Evolutionary conservation across 92 coral and sea anemone species (phyloP).

Genomic region (Palythoa heliodiscus): DNA sequence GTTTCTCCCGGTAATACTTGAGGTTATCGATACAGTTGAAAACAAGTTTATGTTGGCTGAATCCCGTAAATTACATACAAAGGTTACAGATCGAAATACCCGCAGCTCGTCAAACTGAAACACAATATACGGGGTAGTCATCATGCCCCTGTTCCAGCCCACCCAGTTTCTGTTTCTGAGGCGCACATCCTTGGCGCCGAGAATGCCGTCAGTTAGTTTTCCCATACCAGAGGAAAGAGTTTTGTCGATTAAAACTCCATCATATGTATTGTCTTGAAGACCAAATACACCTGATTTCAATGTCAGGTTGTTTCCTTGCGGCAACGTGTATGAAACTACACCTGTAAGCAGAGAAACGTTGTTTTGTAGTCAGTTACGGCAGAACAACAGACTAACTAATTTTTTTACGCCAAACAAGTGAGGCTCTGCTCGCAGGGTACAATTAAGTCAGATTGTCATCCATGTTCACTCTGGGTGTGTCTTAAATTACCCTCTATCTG

Average conservation of each 20-base stretch:
- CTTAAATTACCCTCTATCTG: no score
- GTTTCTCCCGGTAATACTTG: conserved; percentile 49
- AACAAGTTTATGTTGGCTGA: conserved; percentile 56
- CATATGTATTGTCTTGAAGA: conserved; percentile 65
- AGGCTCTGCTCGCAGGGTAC: no score
- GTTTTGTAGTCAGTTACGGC: neutral
- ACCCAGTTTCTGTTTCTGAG: conserved; percentile 58
- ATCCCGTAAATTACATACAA: conserved; percentile 72
- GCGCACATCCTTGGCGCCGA: conserved; percentile 24
- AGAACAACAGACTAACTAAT: no score
- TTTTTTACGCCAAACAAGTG: no score
- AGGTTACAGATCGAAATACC: conserved; percentile 60
- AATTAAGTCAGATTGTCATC: no score
- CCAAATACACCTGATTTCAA: conserved; percentile 37
- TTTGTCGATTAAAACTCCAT: conserved; percentile 57
- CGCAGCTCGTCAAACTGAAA: conserved; percentile 60
- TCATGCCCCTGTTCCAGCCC: conserved; percentile 62
- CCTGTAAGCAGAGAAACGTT: conserved; percentile 50
- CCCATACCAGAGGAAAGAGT: conserved; percentile 65
- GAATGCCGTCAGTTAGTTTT: conserved; percentile 62
- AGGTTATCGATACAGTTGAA: conserved; percentile 52
- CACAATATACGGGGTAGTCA: conserved; percentile 57
- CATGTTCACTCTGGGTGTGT: no score
- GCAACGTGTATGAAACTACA: conserved; percentile 68
- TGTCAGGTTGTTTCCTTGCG: conserved; percentile 68